Base-by-base conservation (phyloP, 2,797 vertebrate genomes). In the Urosaurus nigricauda region DNA sequence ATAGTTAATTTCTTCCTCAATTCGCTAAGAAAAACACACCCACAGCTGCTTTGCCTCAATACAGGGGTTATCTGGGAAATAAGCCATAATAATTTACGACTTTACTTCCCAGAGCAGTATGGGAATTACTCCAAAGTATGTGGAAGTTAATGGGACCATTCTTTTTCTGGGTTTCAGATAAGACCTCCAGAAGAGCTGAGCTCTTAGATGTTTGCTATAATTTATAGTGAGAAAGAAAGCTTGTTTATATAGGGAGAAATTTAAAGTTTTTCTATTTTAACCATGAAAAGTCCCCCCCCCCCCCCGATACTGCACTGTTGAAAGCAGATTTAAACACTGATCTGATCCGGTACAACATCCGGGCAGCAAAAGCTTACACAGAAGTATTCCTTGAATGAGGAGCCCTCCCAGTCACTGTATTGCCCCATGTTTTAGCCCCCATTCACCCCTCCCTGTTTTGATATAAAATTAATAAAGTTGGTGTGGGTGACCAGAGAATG, bases 1-100 rank as follows among this genome's bases (percentile, higher is more conserved):
- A 74, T 73, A 73, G 51, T 84, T 63, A 83, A 79, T 77, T 73
- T n/a, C 24, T 83, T 82, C 37, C 68, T 74, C 63, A 85, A 53
- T 53, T n/a, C 56, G 53, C 56, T 86, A n/a, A 77, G 37, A 60
- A 82, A 40, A 77, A 77, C 9, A 73, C 16, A 26, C 19, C 4
- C 68, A 81, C 87, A 89, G 87, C 87, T 84, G 85, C 47, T 24
- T 11, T 47, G 40, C 35, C 32, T 84, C 87, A 77, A 24, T 17
- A 24, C 5, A 32, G 51, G 58, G 7, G 37, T n/a, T 74, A 58
- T 79, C 7, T 47, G 14, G 47, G 37, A 75, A 87, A 21, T 83
- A 85, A 79, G 65, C 29, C n/a, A 26, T 24, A 53, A 83, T 84
- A 81, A 89, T 89, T 75, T 80, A 80, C 21, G 26, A 58, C 14